Conservation (phyloP, 2,797 vertebrate genomes). For the Salmo trutta region DNA sequence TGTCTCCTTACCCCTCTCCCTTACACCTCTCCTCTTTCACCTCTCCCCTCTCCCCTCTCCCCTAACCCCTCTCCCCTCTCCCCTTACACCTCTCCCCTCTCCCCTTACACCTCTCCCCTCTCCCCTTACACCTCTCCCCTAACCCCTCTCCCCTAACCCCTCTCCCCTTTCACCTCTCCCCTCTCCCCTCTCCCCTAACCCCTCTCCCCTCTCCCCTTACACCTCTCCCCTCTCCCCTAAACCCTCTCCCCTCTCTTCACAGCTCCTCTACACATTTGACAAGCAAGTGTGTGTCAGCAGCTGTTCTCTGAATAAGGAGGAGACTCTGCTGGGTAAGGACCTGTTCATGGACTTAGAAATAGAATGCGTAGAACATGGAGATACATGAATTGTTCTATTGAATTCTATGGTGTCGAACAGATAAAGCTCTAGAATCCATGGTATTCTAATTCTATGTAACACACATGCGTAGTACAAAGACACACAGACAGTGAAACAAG, state of each 20-base stretch:
- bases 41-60: too few species aligned
- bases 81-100: too few species aligned
- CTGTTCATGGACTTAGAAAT: not conserved
- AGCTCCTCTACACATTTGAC: conserved; percentile 95
- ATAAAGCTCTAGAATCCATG: not conserved
- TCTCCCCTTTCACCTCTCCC: too few species aligned
- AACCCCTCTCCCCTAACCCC: too few species aligned
- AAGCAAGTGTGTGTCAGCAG: conserved; percentile 88
- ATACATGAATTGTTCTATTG: not conserved
- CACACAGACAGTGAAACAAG: not conserved
- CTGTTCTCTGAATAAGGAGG: conserved; percentile 91
- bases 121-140: too few species aligned
- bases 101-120: too few species aligned
- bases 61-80: too few species aligned
- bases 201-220: too few species aligned
- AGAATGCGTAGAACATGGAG: not conserved
- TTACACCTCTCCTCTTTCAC: too few species aligned
- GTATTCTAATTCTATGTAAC: not conserved
- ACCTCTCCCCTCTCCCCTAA: too few species aligned
- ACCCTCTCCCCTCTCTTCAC: conserved; percentile 46
- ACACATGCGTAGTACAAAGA: not conserved
- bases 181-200: too few species aligned
- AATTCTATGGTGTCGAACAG: not conserved
- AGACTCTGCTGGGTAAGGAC: conserved; percentile 76
- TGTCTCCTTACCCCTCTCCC: too few species aligned